phyloP scores from a whole-genome alignment of 30 jellyfish, hydroid and myxozoan genomes.

The Rhopilema esculentum region DNA sequence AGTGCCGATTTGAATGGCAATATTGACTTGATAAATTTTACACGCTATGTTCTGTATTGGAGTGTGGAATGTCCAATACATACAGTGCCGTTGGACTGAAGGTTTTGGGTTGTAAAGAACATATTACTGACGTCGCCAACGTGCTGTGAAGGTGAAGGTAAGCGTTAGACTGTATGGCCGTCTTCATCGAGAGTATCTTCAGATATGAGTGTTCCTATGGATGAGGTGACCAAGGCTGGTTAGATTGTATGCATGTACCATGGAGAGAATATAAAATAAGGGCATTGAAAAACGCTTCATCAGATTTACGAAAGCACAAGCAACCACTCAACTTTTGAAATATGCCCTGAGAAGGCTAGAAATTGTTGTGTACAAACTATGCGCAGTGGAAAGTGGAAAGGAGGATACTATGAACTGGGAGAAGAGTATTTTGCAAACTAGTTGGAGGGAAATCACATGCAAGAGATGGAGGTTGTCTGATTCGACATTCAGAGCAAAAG shows the following conservation, averaged over 20 bases:
- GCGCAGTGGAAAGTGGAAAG: slow-evolving; percentile 74
- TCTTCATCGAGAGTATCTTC: slow-evolving; percentile 72
- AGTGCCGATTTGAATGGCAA: background rate
- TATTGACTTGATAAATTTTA: slow-evolving; percentile 38
- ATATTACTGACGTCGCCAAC: slow-evolving; percentile 35
- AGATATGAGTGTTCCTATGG: slow-evolving; percentile 67
- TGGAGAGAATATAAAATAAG: slow-evolving; percentile 84
- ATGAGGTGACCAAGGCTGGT: slow-evolving; percentile 78
- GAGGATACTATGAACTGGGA: slow-evolving; percentile 89
- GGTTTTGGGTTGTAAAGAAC: slow-evolving; percentile 51
- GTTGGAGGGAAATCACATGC: slow-evolving; percentile 62
- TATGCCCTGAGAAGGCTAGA: slow-evolving; percentile 81
- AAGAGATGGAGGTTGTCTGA: slow-evolving; percentile 80
- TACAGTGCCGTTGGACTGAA: slow-evolving; percentile 57
- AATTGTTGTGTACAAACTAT: slow-evolving; percentile 69
- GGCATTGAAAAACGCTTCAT: slow-evolving; percentile 78
- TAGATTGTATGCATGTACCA: slow-evolving; percentile 75
- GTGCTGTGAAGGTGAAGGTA: slow-evolving; percentile 33
- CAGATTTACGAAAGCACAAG: slow-evolving; percentile 76
- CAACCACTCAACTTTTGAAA: slow-evolving; percentile 71
- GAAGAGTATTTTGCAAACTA: slow-evolving; percentile 74
- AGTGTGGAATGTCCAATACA: slow-evolving; percentile 57
- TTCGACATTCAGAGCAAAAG: slow-evolving; percentile 61
- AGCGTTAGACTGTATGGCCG: slow-evolving; percentile 64
- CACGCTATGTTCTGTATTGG: slow-evolving; percentile 63